Conservation (phyloP, 2,888 invertebrate species). For the Leptopterna dolabrata region DNA sequence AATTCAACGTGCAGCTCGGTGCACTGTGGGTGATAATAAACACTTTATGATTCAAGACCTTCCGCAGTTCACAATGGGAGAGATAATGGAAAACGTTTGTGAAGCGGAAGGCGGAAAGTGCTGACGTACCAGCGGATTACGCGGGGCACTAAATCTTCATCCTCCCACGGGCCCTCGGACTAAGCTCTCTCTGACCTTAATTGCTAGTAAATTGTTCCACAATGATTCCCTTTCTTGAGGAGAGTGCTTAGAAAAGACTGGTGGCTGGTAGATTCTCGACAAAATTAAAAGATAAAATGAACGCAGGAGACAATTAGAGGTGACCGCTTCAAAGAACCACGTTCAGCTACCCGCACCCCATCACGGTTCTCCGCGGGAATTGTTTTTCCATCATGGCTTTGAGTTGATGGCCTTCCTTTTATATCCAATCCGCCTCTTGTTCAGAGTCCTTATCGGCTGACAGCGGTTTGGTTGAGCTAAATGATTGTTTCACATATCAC, state of each 20-base stretch:
- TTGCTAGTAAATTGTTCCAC: constrained; percentile 36
- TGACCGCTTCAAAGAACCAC: background rate
- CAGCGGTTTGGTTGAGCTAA: background rate
- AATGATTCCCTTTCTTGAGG: constrained; percentile 17
- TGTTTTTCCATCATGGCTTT: background rate
- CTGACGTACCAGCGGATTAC: constrained; percentile 23
- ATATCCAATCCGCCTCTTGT: background rate
- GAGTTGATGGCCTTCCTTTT: background rate
- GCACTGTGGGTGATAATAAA: background rate
- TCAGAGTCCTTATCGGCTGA: background rate
- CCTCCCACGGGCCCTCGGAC: background rate
- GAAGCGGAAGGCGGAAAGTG: constrained; percentile 4
- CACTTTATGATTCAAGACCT: background rate
- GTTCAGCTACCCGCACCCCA: background rate
- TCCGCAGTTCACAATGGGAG: background rate
- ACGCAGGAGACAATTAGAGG: constrained; percentile 7
- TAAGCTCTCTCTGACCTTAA: constrained; percentile 36
- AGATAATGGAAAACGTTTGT: constrained; percentile 3
- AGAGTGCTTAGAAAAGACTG: constrained; percentile 13
- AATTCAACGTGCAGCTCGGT: background rate
- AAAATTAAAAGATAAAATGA: constrained; percentile 34
- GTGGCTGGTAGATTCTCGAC: background rate
- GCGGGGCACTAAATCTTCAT: constrained; percentile 26
- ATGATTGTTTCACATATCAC: no score
- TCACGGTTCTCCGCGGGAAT: background rate